phyloP scores from a whole-genome alignment of 2,113 vertebrate genomes.

The Raja brachyura region DNA sequence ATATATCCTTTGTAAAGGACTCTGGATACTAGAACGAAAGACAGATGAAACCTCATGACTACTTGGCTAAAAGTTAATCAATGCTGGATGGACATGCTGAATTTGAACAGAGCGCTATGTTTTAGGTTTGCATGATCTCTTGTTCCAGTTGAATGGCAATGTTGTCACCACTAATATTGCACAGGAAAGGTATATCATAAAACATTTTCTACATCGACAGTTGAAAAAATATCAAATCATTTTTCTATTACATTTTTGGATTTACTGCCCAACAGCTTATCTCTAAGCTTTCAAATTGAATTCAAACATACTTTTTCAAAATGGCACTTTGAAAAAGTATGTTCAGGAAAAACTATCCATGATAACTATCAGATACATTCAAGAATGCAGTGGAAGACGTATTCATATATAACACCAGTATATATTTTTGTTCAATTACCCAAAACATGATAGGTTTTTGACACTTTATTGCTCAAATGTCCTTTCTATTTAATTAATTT shows the following conservation, averaged over 20 bases:
- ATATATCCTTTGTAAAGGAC: background rate
- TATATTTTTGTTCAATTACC: background rate
- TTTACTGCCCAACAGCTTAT: background rate
- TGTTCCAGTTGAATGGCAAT: background rate
- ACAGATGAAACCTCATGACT: background rate
- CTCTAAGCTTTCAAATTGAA: background rate
- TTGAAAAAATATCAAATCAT: conserved; percentile 10
- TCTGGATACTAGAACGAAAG: background rate
- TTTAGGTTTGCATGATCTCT: background rate
- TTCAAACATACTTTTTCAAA: background rate
- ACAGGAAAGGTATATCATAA: background rate
- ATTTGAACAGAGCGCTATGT: background rate
- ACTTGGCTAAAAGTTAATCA: conserved; percentile 7
- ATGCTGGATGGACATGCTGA: conserved; percentile 9
- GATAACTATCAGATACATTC: background rate
- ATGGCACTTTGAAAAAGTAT: background rate
- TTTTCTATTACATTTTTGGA: background rate
- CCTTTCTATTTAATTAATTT: background rate
- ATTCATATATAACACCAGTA: background rate
- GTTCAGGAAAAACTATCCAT: background rate
- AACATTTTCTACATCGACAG: background rate
- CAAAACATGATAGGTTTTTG: background rate
- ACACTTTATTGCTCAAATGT: background rate
- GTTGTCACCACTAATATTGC: background rate
- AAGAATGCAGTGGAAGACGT: background rate